Percentiles rank a stretch among this genome's conserved stretches.
phyloP scores from a whole-genome alignment of 2,797 vertebrate species.

The Sparus aurata region DNA sequence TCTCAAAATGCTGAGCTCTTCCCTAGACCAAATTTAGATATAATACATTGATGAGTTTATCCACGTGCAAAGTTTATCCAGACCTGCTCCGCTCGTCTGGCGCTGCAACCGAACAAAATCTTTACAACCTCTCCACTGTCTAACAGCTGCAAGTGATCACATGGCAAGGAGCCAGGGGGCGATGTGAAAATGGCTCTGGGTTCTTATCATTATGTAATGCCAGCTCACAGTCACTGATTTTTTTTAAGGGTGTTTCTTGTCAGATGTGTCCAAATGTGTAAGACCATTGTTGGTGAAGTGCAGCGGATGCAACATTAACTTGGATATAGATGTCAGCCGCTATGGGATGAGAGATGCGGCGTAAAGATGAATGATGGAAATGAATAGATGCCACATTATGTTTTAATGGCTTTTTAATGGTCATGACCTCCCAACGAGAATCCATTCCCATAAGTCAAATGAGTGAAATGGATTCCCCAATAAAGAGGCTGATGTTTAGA shows the following conservation, averaged over 20 bases:
- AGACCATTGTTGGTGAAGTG: conserved; percentile 22
- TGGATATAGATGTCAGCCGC: conserved; percentile 29
- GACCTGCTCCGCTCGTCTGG: neutral
- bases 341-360: conserved; percentile 1
- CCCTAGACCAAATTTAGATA: neutral
- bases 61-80: too few relatives aligned
- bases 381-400: conserved; percentile 45
- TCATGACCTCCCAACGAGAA: conserved; percentile 47
- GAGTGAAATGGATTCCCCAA: conserved; percentile 52
- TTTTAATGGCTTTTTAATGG: conserved; percentile 61
- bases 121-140: conserved; percentile 34
- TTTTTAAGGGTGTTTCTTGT: conserved; percentile 4
- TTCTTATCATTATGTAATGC: conserved; percentile 50
- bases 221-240: conserved; percentile 27
- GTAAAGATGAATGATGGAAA: conserved; percentile 52
- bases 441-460: conserved; percentile 45
- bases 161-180: conserved; percentile 46
- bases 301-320: conserved; percentile 9
- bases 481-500: conserved; percentile 50
- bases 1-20: neutral
- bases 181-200: conserved; percentile 50
- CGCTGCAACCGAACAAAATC: conserved; percentile 32
- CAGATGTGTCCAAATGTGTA: neutral
- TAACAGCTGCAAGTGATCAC: conserved; percentile 38
- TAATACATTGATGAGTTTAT: neutral